phyloP scores from a whole-genome alignment of 2,113 vertebrate genomes.

The Bostrychus sinensis region DNA sequence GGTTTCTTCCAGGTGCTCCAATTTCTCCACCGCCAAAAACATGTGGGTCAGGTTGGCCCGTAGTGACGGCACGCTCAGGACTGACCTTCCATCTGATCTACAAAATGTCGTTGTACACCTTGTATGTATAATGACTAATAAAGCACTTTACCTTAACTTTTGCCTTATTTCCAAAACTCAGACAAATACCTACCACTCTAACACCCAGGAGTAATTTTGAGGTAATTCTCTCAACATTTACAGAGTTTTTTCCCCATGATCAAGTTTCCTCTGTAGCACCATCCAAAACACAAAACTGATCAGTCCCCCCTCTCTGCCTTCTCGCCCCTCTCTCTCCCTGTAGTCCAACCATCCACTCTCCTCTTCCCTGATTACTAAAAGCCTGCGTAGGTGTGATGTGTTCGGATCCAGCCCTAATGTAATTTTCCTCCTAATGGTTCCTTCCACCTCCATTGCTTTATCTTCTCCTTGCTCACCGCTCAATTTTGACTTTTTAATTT shows the following conservation, averaged over 20 bases:
- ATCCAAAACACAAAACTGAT: constrained; percentile 7
- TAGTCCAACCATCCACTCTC: constrained; percentile 24
- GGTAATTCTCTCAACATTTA: background rate
- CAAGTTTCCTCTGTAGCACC: background rate
- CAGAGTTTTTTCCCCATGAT: background rate
- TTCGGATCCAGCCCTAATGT: constrained; percentile 37
- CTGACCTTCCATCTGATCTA: no score
- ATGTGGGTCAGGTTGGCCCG: no score
- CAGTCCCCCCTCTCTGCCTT: background rate
- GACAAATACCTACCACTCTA: no score
- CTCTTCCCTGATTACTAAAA: constrained; percentile 36
- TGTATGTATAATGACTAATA: no score
- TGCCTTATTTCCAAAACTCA: no score
- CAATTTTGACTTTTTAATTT: constrained; percentile 31
- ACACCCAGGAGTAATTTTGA: background rate
- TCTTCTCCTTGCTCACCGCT: constrained; percentile 2
- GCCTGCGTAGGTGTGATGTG: constrained; percentile 46
- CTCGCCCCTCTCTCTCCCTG: constrained; percentile 13
- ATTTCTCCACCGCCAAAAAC: no score
- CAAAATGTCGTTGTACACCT: no score
- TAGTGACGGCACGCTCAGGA: no score
- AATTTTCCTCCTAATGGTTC: constrained; percentile 9
- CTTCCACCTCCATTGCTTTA: constrained; percentile 3
- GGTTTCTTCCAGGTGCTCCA: no score
- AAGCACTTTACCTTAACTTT: no score